Evolutionary conservation across 2,113 vertebrate genomes (phyloP).

Genomic region (Chloebia gouldiae): DNA sequence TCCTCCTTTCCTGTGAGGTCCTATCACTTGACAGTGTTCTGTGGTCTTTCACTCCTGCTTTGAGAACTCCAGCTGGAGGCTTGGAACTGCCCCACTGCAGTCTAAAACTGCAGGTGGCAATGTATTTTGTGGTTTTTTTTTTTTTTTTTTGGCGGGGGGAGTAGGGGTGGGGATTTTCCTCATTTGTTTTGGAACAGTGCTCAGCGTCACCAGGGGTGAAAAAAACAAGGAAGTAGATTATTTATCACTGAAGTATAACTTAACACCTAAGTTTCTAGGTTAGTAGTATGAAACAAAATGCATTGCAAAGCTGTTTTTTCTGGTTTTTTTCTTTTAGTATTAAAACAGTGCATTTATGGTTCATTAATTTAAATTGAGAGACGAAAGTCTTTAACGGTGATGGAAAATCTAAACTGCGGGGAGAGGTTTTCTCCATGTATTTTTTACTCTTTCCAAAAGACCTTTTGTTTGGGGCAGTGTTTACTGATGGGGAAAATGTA

Average conservation of each 20-base stretch:
- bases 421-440: rapidly evolving
- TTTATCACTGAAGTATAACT: background rate
- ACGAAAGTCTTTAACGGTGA: background rate
- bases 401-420: background rate
- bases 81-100: background rate
- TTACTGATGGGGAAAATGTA: rapidly evolving
- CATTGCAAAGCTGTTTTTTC: background rate
- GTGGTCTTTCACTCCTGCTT: background rate
- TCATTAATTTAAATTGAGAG: background rate
- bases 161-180: background rate
- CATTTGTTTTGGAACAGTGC: background rate
- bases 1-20: background rate
- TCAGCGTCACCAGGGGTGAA: background rate
- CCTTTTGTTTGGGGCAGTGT: rapidly evolving
- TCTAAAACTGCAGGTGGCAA: background rate
- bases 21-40: rapidly evolving
- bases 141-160: background rate
- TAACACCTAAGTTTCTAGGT: background rate
- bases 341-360: rapidly evolving
- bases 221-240: background rate
- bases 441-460: background rate
- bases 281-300: background rate
- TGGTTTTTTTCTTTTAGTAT: no score
- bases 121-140: background rate
- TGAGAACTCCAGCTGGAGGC: background rate